phyloP scores from a whole-genome alignment of 1,140 invertebrate genomes.

The Bombus sibiricus region DNA sequence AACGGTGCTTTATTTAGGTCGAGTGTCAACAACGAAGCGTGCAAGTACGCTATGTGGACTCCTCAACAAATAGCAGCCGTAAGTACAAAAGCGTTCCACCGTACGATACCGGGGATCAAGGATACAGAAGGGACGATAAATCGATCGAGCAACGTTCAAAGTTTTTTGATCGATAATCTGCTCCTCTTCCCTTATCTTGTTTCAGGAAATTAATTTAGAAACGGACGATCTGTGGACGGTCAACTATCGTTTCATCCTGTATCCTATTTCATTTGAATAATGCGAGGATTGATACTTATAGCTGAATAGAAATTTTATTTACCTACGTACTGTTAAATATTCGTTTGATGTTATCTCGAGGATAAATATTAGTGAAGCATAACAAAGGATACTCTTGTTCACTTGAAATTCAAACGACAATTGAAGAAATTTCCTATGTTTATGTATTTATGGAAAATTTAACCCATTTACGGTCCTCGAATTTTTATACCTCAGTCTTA shows the following conservation, averaged over 20 bases:
- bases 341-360: neutral
- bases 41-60: conserved; percentile 62
- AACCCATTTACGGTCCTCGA: neutral
- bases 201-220: conserved; percentile 17
- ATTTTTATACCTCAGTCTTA: neutral
- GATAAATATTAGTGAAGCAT: no score
- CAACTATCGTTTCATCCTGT: neutral
- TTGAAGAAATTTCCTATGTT: neutral
- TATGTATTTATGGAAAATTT: neutral
- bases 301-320: neutral
- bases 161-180: neutral
- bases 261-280: neutral
- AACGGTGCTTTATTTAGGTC: conserved; percentile 70
- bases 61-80: conserved; percentile 58
- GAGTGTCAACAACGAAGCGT: conserved; percentile 62
- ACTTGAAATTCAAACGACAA: neutral
- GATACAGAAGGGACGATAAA: conserved; percentile 34
- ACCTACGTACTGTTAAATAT: neutral
- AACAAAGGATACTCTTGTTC: conserved; percentile 3
- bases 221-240: neutral
- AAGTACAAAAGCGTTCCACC: conserved; percentile 60
- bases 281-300: neutral
- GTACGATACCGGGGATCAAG: neutral
- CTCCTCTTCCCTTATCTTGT: neutral
- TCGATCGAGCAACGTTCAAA: conserved; percentile 29